Evolutionary conservation across 2,113 vertebrate species (phyloP).

Genomic region (Micromys minutus): DNA sequence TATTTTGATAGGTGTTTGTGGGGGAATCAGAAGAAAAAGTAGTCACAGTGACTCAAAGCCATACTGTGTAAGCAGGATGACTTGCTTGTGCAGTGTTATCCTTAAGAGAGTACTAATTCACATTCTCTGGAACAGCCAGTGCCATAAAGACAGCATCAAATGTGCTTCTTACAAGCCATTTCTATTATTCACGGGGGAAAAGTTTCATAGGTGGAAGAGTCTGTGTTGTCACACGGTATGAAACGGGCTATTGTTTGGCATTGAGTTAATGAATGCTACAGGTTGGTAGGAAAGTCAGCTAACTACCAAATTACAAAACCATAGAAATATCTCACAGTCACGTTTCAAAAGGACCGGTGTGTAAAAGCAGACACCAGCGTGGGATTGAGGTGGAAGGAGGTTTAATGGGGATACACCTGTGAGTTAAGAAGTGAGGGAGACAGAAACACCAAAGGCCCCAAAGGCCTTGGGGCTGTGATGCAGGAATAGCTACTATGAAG

Average conservation of each 20-base stretch:
- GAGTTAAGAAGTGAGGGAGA: neutral
- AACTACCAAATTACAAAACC: constrained; percentile 62
- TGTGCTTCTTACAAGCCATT: constrained; percentile 43
- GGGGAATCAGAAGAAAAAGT: constrained; percentile 42
- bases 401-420: constrained; percentile 37
- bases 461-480: neutral
- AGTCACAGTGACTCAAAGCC: constrained; percentile 33
- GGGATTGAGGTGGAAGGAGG: neutral
- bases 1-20: constrained; percentile 63
- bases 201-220: constrained; percentile 42
- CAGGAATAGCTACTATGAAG: neutral
- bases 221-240: neutral
- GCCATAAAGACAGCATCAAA: constrained; percentile 58
- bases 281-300: constrained; percentile 30
- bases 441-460: neutral
- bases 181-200: constrained; percentile 51
- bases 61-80: neutral
- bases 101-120: constrained; percentile 55
- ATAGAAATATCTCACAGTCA: constrained; percentile 14
- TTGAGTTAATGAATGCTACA: constrained; percentile 2
- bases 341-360: constrained; percentile 40
- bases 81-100: constrained; percentile 42
- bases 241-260: constrained; percentile 16
- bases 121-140: constrained; percentile 44
- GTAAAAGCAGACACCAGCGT: constrained; percentile 44